Conservation (phyloP, 2,113 vertebrate species). For the Excalfactoria chinensis region DNA sequence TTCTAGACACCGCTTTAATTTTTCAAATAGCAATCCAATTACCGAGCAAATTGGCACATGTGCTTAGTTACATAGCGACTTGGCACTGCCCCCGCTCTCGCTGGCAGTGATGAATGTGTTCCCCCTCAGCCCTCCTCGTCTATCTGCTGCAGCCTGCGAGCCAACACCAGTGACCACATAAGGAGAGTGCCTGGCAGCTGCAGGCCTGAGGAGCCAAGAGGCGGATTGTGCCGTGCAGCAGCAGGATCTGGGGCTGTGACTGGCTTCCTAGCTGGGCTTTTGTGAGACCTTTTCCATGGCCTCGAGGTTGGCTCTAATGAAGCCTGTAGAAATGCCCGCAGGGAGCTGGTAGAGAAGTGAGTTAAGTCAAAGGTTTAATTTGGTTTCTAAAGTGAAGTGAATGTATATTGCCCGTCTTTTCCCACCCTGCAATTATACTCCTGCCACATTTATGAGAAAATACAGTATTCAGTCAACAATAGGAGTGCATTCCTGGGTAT, state of each 20-base stretch:
- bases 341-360: conserved; percentile 62
- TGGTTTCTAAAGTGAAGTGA: conserved; percentile 42
- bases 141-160: conserved; percentile 42
- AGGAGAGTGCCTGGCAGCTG: conserved; percentile 78
- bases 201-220: conserved; percentile 72
- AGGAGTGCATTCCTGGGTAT: conserved; percentile 48
- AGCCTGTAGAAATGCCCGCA: conserved; percentile 65
- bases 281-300: conserved; percentile 65
- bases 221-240: conserved; percentile 47
- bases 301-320: conserved; percentile 61
- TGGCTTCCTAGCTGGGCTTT: conserved; percentile 66
- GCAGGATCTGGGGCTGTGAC: conserved; percentile 43
- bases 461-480: conserved; percentile 60
- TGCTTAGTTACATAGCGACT: conserved; percentile 73
- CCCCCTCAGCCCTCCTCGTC: conserved; percentile 60
- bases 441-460: conserved; percentile 66
- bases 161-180: conserved; percentile 73
- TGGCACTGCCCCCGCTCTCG: conserved; percentile 62
- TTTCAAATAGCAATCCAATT: conserved; percentile 80
- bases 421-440: conserved; percentile 53
- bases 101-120: conserved; percentile 78
- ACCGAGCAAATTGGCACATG: conserved; percentile 77
- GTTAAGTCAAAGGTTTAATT: conserved; percentile 33
- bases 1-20: conserved; percentile 65
- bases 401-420: conserved; percentile 61